These are phyloP conservation scores for Pelusios castaneus DNA, from an alignment of 2,113 vertebrate species.

Conservation along the genomic window DNA sequence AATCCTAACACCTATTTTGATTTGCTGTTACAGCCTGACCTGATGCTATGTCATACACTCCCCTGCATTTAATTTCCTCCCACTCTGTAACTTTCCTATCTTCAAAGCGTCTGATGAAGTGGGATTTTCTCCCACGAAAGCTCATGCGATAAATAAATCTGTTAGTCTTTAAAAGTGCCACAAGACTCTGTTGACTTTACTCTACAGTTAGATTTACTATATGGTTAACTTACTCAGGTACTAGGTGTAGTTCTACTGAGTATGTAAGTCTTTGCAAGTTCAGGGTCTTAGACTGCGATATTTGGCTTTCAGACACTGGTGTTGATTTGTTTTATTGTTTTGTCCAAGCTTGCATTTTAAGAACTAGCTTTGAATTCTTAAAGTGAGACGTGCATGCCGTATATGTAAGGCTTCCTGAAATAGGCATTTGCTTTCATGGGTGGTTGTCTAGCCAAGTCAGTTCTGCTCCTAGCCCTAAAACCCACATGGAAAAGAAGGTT, in stretches of 20 bases:
- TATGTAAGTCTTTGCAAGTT: background rate
- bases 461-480: background rate
- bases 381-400: too few relatives aligned
- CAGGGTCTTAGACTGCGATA: background rate
- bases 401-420: accelerated
- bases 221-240: background rate
- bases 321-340: background rate
- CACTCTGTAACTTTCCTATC: too few relatives aligned
- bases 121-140: too few relatives aligned
- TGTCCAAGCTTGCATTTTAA: background rate
- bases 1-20: too few relatives aligned
- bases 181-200: too few relatives aligned
- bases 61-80: too few relatives aligned
- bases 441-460: accelerated
- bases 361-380: too few relatives aligned
- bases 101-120: too few relatives aligned
- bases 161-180: too few relatives aligned
- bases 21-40: too few relatives aligned
- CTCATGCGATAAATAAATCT: too few relatives aligned
- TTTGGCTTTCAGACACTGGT: background rate
- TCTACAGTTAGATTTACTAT: background rate
- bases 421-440: accelerated
- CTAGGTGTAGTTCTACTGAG: background rate
- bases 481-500: accelerated
- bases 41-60: too few relatives aligned